Evolutionary conservation across 2,113 vertebrate genomes (phyloP), one percentile per base, ranked within the genome.

Genomic region (Gila orcuttii): DNA sequence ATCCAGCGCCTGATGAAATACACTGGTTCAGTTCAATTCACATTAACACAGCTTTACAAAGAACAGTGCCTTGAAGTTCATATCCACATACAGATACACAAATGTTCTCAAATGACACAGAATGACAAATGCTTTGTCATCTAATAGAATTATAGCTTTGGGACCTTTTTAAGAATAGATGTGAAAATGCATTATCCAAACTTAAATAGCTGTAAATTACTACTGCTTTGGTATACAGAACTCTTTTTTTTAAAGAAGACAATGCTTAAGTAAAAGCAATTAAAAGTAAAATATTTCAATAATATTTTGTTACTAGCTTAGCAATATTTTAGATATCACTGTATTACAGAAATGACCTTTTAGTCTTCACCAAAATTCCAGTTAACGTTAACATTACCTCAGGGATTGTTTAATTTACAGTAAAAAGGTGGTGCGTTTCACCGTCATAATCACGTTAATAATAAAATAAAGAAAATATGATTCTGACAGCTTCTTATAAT

Each of bases 1-100:
- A 85, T 94, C 90, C 45, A 97, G 89, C 31, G 94, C 92, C 21
- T 77, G 92, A 8, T 84, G 62, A 77, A 95, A 95, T 42, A 96
- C 87, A 0, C 89, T 87, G 0, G 86, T 89, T 93, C 93, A 15
- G 93, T 92, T 94, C 74, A 19, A 82, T 78, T 85, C 33, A 50
- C 69, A 57, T 8, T 3, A 71, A 42, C 1, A 19, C 71, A 25
- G 39, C 2, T 45, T 74, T 23, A 39, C 68, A 69, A 74, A 13
- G 23, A 74, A 45, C 0, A 45, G 4, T 23, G 68, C 68, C 8
- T 23, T 69, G 33, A 21, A 69, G 3, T 69, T 31, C 1, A 36
- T 19, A 10, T 36, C 15, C 66, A 69, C 31, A 33, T 69, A 21
- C 15, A 23, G 15, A 66, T 33, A 33, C 17, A 68, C 19, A 10